Conservation (phyloP, 2,797 vertebrate species). For the Thamnophis elegans region DNA sequence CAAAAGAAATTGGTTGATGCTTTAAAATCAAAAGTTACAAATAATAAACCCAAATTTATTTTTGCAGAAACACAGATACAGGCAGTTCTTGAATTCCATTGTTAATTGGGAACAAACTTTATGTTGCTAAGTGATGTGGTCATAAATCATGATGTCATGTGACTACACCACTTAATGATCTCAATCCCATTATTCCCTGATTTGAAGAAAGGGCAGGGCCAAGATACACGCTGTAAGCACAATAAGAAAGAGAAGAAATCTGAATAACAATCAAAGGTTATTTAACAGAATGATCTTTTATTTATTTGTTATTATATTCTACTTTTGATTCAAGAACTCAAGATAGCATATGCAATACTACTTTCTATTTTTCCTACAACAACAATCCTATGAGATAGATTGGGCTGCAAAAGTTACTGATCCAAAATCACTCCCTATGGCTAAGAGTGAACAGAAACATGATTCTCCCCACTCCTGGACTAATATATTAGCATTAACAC, state of each 20-base stretch:
- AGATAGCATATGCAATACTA: neutral
- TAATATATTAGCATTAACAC: neutral
- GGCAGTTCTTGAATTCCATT: neutral
- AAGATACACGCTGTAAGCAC: neutral
- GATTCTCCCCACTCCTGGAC: neutral
- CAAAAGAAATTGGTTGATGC: neutral
- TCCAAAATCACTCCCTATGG: neutral
- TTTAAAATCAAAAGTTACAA: neutral
- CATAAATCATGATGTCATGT: neutral
- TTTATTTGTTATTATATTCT: neutral
- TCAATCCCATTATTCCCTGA: neutral
- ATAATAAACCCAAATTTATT: neutral
- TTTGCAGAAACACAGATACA: neutral
- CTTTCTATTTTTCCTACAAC: neutral
- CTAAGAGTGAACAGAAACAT: neutral
- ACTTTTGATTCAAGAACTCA: neutral
- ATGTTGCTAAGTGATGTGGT: neutral
- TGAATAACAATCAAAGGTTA: neutral
- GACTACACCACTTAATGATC: neutral
- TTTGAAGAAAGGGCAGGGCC: neutral
- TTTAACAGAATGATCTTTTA: neutral
- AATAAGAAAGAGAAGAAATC: neutral
- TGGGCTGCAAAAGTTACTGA: neutral
- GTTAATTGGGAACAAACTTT: neutral
- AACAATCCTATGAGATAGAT: neutral